Base-by-base conservation (phyloP, 2,888 invertebrate species). In the Teleiodes luculella region DNA sequence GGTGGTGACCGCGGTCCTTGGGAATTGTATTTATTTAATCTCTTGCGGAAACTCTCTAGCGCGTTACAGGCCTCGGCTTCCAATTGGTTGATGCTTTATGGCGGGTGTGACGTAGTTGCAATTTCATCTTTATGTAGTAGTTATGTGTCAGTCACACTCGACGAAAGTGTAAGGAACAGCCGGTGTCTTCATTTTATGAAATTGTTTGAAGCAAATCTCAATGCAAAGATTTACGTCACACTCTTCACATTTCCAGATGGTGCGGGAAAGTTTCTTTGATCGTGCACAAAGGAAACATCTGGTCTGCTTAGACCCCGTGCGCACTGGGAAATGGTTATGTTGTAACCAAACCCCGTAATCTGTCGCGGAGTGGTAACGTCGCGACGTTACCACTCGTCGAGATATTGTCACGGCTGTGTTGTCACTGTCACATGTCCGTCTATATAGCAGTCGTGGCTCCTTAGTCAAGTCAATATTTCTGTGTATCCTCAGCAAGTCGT, bases 381-480 rank as follows among this genome's bases (percentile, higher is more conserved):
- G 30, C 3, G 3, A 3, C 3, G 6, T 6, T 3, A 24, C 6
- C 3, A 6, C 24, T 4, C 3, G 24, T 24, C 24, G 24, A 6
- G 3, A 4, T 8, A 5, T n/a, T 3, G 33, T 33, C 2, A 5
- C 5, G 3, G 8, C n/a, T 33, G 33, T 33, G 2, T 5, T 33
- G 2, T 33, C 2, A 2, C 11, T 3, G 2, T 3, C 3, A 6
- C 3, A 8, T 3, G 8, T 33, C 2, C 10, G 3, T 2, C 2
- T 14, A 11, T 37, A 24, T 31, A 41, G 18, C 24, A 41, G 18
- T 31, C 52, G 48, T 13, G 48, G 10, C 47, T 52, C 45, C 5
- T 31, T 50, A 13, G 50, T 46, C 46, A 57, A 47, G 46, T 56
- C 60, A 5, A 57, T 52, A 3, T 39, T n/a, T 53, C 47, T 28